These are phyloP conservation scores for Drosophila orena DNA, from an alignment of 1,140 invertebrate genomes.

Conservation along the genomic window DNA sequence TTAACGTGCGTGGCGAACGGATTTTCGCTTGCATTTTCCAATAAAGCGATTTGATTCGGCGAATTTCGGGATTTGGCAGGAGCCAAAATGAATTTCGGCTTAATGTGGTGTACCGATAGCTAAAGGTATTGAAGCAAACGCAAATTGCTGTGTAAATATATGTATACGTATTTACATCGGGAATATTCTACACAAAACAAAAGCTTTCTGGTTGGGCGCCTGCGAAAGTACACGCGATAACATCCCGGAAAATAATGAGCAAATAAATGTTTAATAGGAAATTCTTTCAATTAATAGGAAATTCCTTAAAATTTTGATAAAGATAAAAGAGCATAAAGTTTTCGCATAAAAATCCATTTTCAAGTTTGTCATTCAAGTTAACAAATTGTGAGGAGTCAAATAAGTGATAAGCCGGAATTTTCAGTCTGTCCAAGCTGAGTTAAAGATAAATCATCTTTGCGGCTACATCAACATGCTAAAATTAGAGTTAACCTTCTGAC, in stretches of 20 bases:
- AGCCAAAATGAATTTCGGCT: neutral
- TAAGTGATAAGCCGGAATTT: neutral
- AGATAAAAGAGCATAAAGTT: too few species aligned
- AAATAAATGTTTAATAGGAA: neutral
- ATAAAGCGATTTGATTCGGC: slow-evolving; percentile 22
- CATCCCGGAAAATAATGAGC: slow-evolving; percentile 1
- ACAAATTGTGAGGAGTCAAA: neutral
- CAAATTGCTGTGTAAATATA: slow-evolving; percentile 9
- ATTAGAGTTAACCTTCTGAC: slow-evolving; percentile 6
- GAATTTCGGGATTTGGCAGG: slow-evolving; percentile 1
- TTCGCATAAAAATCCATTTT: neutral
- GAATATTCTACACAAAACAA: slow-evolving; percentile 10
- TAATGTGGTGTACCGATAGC: slow-evolving; percentile 1
- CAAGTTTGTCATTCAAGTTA: neutral
- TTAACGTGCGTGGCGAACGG: slow-evolving; percentile 24
- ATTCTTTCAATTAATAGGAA: too few species aligned
- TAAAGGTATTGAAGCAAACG: slow-evolving; percentile 11
- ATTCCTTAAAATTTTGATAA: too few species aligned
- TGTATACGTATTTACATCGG: neutral
- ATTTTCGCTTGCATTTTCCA: slow-evolving; percentile 4
- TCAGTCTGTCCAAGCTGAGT: neutral
- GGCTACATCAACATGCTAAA: neutral
- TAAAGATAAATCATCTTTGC: neutral
- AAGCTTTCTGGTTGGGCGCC: slow-evolving; percentile 18
- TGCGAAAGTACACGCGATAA: slow-evolving; percentile 19